Conservation (phyloP, 2,888 invertebrate genomes). For the Chrysomela aeneicollis region DNA sequence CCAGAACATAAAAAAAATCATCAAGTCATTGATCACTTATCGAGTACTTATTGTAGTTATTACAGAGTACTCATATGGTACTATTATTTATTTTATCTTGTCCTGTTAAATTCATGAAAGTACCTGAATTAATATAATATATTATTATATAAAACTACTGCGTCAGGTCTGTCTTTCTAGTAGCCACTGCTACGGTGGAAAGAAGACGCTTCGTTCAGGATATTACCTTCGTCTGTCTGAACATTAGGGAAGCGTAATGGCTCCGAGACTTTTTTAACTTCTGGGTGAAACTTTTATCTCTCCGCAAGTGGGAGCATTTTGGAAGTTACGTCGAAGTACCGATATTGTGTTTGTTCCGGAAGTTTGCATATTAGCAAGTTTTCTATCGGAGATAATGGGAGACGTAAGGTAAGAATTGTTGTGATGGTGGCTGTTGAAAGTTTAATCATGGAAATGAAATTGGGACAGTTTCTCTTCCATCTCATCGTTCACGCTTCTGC, state of each 20-base stretch:
- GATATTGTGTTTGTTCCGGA: constrained; percentile 41
- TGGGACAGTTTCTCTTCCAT: neutral
- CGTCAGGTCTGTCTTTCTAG: neutral
- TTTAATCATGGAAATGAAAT: constrained; percentile 2
- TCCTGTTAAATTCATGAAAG: too few relatives aligned
- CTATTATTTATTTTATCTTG: too few relatives aligned
- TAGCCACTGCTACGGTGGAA: constrained; percentile 45
- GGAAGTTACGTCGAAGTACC: constrained; percentile 40
- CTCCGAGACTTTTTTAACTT: constrained; percentile 53
- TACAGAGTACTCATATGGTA: too few relatives aligned
- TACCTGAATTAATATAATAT: too few relatives aligned
- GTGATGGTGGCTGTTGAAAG: constrained; percentile 3
- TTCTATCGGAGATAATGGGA: constrained; percentile 31
- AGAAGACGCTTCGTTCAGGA: constrained; percentile 48
- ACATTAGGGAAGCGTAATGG: constrained; percentile 54
- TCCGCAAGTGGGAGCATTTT: constrained; percentile 41
- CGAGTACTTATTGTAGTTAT: too few relatives aligned
- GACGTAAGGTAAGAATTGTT: constrained; percentile 27
- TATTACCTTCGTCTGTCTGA: constrained; percentile 52
- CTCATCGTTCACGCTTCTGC: neutral
- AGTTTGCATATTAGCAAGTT: constrained; percentile 38
- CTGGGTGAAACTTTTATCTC: constrained; percentile 53
- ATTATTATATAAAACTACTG: too few relatives aligned
- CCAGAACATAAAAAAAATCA: too few relatives aligned
- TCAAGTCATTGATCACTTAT: too few relatives aligned